Base-by-base conservation (phyloP, 1,140 invertebrate species). In the Pseudachorutes palmiensis region DNA sequence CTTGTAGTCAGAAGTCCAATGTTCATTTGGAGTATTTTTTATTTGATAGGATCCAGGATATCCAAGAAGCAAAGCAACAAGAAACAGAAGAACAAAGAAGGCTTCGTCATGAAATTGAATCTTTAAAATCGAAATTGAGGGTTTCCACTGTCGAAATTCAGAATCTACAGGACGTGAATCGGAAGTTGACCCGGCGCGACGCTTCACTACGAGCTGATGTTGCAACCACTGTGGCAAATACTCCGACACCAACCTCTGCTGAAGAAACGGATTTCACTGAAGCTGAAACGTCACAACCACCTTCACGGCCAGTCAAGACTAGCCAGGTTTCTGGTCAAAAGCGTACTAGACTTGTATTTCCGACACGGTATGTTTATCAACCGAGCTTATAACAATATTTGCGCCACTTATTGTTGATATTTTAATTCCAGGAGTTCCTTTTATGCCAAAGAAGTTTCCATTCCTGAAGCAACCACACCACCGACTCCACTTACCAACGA, bases 361-460 rank as follows among this genome's bases (percentile, higher is more conserved):
- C n/a, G n/a, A n/a, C n/a, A n/a, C n/a, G n/a, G n/a, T n/a, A n/a
- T n/a, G n/a, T n/a, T n/a, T n/a, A n/a, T n/a, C n/a, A n/a, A n/a
- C n/a, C n/a, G n/a, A n/a, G n/a, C n/a, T n/a, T n/a, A n/a, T n/a
- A n/a, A n/a, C n/a, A n/a, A n/a, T n/a, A n/a, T n/a, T n/a, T n/a
- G n/a, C n/a, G n/a, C n/a, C n/a, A n/a, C n/a, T n/a, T n/a, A n/a
- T n/a, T 45, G 36, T 45, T 45, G n/a, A n/a, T 45, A 12, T 45
- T 45, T 45, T 45, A 12, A 45, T 55, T 55, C 9, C 51, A 55
- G 51, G 24, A 55, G 24, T 24, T 55, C 51, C 9, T 55, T 55
- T 55, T 55, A 14, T 24, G 51, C 51, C 5, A 55, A 55, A 55
- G 51, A 55, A 55, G 51, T 55, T 55, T 5, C 36, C 24, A 24